These are phyloP conservation scores for Corythoichthys intestinalis DNA, from an alignment of 2,113 vertebrate species.

Conservation along the genomic window DNA sequence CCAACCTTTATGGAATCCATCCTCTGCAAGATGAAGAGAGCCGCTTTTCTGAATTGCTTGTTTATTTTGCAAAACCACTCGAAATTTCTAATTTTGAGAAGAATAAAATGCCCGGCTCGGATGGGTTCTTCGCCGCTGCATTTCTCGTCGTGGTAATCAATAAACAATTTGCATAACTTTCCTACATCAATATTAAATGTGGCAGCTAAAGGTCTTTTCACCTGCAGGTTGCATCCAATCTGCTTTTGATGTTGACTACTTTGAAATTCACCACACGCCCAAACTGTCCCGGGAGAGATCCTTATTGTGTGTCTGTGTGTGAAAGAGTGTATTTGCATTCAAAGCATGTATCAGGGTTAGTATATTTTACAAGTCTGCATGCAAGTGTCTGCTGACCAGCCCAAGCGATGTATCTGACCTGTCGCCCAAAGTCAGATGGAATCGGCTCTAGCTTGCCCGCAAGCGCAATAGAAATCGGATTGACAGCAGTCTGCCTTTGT, in stretches of 20 bases:
- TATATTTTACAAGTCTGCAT: constrained; percentile 49
- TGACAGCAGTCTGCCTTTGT: constrained; percentile 35
- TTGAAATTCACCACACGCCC: constrained; percentile 77
- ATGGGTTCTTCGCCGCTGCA: constrained; percentile 30
- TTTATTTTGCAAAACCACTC: constrained; percentile 54
- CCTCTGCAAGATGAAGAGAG: constrained; percentile 43
- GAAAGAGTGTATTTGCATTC: constrained; percentile 35
- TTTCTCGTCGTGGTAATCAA: constrained; percentile 72
- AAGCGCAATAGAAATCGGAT: background rate
- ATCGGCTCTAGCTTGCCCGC: background rate
- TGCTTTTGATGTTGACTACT: constrained; percentile 73
- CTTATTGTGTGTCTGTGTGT: constrained; percentile 11
- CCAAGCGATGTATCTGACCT: background rate
- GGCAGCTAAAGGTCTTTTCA: constrained; percentile 74
- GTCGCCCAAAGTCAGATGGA: background rate
- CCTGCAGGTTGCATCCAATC: constrained; percentile 67
- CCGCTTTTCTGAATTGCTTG: constrained; percentile 58
- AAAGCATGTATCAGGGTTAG: constrained; percentile 41
- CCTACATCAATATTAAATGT: constrained; percentile 88
- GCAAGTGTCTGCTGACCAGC: background rate
- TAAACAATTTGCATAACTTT: constrained; percentile 83
- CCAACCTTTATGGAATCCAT: constrained; percentile 36
- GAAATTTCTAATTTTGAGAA: constrained; percentile 59
- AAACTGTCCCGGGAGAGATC: constrained; percentile 61
- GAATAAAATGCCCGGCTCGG: constrained; percentile 52